Base-by-base conservation (phyloP, 2,797 vertebrate species). In the Trematomus bernacchii region DNA sequence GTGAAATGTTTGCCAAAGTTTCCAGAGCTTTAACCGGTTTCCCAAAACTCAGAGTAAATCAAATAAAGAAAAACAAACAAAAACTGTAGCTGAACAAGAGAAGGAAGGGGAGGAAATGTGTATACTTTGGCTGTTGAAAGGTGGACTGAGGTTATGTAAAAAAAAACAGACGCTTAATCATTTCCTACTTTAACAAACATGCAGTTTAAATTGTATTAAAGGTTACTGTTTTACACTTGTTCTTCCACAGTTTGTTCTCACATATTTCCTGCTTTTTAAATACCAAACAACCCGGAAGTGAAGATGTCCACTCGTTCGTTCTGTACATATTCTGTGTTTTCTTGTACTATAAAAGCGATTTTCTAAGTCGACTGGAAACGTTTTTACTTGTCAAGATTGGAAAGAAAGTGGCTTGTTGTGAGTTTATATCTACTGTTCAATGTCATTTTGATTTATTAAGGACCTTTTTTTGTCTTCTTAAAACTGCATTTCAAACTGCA, bases 371-470 rank as follows among this genome's bases (percentile, higher is more conserved):
- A 80, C 85, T 80, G 73, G 68, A 85, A 87, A 68, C 43, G 14
- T 74, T 50, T 6, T 61, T 77, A 81, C 64, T 53, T 58, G 58
- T 62, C 23, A 1, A 40, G 14, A 78, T 58, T 77, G 59, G 42
- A 58, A 13, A 50, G 19, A 55, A 55, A 46, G 48, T 73, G 14
- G 47, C 30, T 55, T 59, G 65, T 74, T 65, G 58, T 77, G 58
- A 62, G 53, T 44, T 30, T 69, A 63, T 75, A 68, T 76, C 59
- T 83, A 68, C 65, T 70, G 60, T 79, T 84, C 10, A 0, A 3
- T 76, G 58, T 77, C 33, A 74, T 83, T 87, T 76, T 51, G 76
- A 83, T 82, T 82, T 84, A 73, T 80, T 42, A 43, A 73, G 79
- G 52, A 37, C 27, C 19, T 8, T 27, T 66, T 47, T 73, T 57